Conservation (phyloP, 2,888 invertebrate species). For the Drosophila subsilvestris region DNA sequence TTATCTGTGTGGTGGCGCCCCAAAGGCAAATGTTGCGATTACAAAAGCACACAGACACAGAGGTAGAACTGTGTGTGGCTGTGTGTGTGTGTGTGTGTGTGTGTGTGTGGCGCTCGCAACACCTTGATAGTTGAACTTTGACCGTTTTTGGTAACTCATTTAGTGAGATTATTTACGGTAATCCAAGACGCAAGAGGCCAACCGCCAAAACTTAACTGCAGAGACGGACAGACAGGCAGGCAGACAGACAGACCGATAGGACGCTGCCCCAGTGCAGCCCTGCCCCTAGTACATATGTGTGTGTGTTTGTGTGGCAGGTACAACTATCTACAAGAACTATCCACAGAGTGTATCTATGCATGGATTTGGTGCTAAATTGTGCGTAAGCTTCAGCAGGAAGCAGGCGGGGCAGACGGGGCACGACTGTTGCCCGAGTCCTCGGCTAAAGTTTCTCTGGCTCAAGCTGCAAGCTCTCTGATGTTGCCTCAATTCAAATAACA, state of each 20-base stretch:
- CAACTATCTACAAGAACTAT: slow-evolving; percentile 66
- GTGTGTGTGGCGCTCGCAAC: slow-evolving; percentile 55
- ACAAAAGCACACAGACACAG: slow-evolving; percentile 10
- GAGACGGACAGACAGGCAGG: slow-evolving; percentile 28
- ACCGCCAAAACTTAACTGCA: slow-evolving; percentile 62
- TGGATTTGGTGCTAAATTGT: slow-evolving; percentile 80
- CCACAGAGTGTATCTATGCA: slow-evolving; percentile 50
- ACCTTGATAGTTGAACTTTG: slow-evolving; percentile 72
- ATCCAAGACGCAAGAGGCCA: slow-evolving; percentile 70
- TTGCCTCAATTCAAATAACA: slow-evolving; percentile 76
- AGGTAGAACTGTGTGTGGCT: too few species aligned
- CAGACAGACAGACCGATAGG: not conserved
- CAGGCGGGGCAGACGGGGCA: slow-evolving; percentile 13
- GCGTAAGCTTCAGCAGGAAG: slow-evolving; percentile 66
- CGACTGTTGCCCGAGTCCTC: not conserved
- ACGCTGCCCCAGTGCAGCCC: not conserved
- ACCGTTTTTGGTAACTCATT: slow-evolving; percentile 76
- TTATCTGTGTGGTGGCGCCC: slow-evolving; percentile 27
- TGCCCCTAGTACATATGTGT: not conserved
- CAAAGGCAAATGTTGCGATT: slow-evolving; percentile 19
- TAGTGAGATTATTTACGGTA: slow-evolving; percentile 78
- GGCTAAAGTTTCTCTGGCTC: slow-evolving; percentile 71
- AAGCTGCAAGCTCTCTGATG: slow-evolving; percentile 35
- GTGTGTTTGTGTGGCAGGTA: slow-evolving; percentile 2
- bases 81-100: slow-evolving; percentile 10